Evolutionary conservation across 2,113 vertebrate genomes (phyloP).

Genomic region (Climacteris rufus): DNA sequence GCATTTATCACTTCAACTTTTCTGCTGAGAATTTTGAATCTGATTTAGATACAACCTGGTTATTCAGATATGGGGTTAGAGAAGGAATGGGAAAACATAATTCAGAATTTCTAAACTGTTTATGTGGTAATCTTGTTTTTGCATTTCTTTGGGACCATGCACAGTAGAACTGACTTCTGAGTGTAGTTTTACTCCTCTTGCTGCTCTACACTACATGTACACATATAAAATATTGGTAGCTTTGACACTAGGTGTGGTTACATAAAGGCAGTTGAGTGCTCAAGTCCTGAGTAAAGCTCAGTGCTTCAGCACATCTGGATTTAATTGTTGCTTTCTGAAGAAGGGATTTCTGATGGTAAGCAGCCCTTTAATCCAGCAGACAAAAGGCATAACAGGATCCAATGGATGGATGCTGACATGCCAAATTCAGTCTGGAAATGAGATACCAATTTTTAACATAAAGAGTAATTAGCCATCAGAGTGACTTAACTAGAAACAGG

Average conservation of each 20-base stretch:
- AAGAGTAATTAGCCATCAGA: not conserved
- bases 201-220: fast-evolving
- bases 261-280: not conserved
- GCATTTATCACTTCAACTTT: not conserved
- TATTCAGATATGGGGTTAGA: not conserved
- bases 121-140: not conserved
- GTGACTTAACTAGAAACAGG: not conserved
- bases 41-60: not conserved
- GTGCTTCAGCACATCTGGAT: not conserved
- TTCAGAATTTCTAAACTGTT: not conserved
- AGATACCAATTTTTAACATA: not conserved
- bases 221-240: not conserved
- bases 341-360: not conserved
- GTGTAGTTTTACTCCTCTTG: not conserved
- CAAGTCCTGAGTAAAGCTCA: not conserved
- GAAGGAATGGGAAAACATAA: not conserved
- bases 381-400: not conserved
- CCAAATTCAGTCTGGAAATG: not conserved
- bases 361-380: not conserved
- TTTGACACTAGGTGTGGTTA: not conserved
- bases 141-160: not conserved
- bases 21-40: not conserved
- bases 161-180: not conserved
- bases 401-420: not conserved
- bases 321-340: not conserved